A percentile compares a stretch with the other conserved stretches of the same genome.
Conservation (phyloP, 2,888 invertebrate species). For the Chromoteleia sp. region DNA sequence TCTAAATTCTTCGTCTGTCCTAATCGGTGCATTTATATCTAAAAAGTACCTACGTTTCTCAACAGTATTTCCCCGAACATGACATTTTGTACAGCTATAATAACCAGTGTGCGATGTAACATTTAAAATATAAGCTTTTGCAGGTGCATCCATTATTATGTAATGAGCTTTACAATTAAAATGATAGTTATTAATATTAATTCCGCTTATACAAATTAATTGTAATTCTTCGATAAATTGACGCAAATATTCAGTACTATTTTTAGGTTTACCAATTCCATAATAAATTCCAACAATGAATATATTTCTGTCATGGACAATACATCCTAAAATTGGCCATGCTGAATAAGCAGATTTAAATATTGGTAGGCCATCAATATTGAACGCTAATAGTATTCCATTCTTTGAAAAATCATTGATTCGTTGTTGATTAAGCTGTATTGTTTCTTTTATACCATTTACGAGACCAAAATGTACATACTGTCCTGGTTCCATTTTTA, state of each 20-base stretch:
- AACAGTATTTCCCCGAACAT: slow-evolving; percentile 52
- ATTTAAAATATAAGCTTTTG: slow-evolving; percentile 67
- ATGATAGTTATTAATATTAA: slow-evolving; percentile 15
- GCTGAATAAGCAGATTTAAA: slow-evolving; percentile 67
- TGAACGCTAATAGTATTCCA: slow-evolving; percentile 25
- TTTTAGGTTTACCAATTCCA: slow-evolving; percentile 68
- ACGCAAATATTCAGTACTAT: slow-evolving; percentile 49
- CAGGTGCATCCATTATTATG: slow-evolving; percentile 71
- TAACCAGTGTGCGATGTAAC: slow-evolving; percentile 70
- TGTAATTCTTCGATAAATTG: slow-evolving; percentile 65
- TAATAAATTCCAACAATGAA: slow-evolving; percentile 70
- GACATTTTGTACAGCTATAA: slow-evolving; percentile 71
- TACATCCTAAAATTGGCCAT: slow-evolving; percentile 71
- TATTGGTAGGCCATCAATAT: slow-evolving; percentile 67
- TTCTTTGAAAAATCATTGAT: slow-evolving; percentile 9
- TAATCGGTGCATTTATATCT: slow-evolving; percentile 14
- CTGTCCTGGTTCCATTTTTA: slow-evolving; percentile 17
- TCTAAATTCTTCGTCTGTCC: slow-evolving; percentile 55
- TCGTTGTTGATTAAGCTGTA: slow-evolving; percentile 2
- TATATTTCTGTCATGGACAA: slow-evolving; percentile 60
- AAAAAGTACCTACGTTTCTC: slow-evolving; percentile 66
- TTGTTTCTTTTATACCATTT: slow-evolving; percentile 30
- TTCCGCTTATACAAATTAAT: too few relatives aligned
- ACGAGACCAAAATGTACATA: slow-evolving; percentile 40
- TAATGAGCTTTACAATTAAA: slow-evolving; percentile 43